Base-by-base conservation (phyloP, 2,888 invertebrate species). In the Phengaris alcon region DNA sequence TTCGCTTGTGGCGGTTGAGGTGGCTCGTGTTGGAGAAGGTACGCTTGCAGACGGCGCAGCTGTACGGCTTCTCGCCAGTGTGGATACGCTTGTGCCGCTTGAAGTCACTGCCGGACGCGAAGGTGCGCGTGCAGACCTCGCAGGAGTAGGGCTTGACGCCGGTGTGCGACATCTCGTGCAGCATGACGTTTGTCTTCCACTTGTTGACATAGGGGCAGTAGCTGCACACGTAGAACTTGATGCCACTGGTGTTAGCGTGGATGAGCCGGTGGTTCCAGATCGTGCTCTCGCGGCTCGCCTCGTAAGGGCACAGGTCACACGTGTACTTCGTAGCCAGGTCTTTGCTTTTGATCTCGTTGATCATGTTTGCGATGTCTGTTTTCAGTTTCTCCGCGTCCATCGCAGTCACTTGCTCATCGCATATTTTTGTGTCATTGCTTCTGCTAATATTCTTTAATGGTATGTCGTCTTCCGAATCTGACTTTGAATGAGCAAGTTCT, bases 11-110 rank as follows among this genome's bases (percentile, higher is more conserved):
- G 6, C 74, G 75, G 51, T 68, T 69, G 15, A 77, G 46, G 55
- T 74, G 76, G 55, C 75, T 74, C 15, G 75, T 59, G 59, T 74
- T 72, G 48, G 73, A 72, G 57, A 75, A 77, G 35, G 74, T 46
- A 52, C 75, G 76, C 13, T 79, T 44, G 51, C 78, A 79, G 15
- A 75, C 57, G 35, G 76, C 48, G 46, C 79, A 79, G 8, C 73
- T 46, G 68, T 77, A 74, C 9, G 79, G 77, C 35, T 75, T 76
- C 72, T 77, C 76, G 10, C 76, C 78, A 0, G 77, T 77, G 35
- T 79, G 79, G 7, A 75, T 59, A 4, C 70, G 57, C 35, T 59
- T 51, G 70, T 75, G 75, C 22, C 72, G 72, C 13, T 72, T 72
- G 13, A 35, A 72, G 35, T 72, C 72, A 13, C 72, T 72, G 35